These are phyloP conservation scores for Drosophila glabriapex DNA, from an alignment of 2,888 invertebrate species.

Conservation along the genomic window DNA sequence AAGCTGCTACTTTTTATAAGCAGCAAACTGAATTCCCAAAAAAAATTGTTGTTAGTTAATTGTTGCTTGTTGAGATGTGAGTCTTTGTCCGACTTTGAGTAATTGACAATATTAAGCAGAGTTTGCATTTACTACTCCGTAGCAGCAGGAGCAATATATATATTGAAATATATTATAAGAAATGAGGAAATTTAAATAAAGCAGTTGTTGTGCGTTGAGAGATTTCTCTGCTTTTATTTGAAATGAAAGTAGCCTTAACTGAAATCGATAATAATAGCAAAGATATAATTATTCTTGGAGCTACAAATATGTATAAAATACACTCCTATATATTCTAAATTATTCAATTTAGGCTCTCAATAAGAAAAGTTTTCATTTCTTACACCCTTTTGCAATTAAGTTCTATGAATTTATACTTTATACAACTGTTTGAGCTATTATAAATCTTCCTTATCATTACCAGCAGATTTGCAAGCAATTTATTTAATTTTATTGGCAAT, in stretches of 20 bases:
- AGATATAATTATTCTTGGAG: neutral
- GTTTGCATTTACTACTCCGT: no score
- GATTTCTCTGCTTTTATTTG: neutral
- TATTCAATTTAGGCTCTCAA: neutral
- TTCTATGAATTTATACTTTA: neutral
- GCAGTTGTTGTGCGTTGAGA: neutral
- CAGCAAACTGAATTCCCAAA: constrained; percentile 10
- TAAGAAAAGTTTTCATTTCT: neutral
- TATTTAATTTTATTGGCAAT: constrained; percentile 19
- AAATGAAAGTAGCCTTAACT: neutral
- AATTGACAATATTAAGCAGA: no score
- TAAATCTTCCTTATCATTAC: neutral
- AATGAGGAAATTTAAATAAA: no score
- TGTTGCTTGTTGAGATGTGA: neutral
- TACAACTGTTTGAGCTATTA: no score
- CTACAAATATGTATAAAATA: neutral
- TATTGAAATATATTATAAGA: no score
- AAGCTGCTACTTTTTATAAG: constrained; percentile 44
- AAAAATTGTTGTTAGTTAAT: neutral
- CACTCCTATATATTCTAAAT: neutral
- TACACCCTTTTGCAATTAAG: neutral
- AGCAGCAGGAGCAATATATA: no score
- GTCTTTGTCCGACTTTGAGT: no score
- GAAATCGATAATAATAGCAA: neutral
- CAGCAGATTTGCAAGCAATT: constrained; percentile 7